Base-by-base conservation (phyloP, 2,888 invertebrate species). In the Sycophila texana region DNA sequence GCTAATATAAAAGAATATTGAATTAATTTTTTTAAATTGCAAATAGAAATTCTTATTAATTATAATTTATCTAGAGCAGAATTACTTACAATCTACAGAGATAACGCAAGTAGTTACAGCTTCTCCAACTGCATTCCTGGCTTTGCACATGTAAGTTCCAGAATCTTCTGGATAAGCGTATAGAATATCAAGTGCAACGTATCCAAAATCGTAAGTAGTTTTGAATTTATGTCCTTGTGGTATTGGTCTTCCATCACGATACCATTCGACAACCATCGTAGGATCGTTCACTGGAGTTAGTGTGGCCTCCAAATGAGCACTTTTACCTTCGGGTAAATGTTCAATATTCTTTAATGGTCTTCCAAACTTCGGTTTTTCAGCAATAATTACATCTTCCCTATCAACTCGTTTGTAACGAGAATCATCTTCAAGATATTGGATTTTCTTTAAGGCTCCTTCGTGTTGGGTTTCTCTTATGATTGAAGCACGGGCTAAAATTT, bases 261-360 rank as follows among this genome's bases (percentile, higher is more conserved):
- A 98, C 99, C 99, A 99, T 91, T 99, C 99, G 13, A 99, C 98
- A 84, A 95, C 95, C 99, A 99, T 99, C 12, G 98, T 98, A 4
- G 99, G 98, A 91, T 99, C 99, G 87, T 99, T 98, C 55, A 99
- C 97, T 0, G 99, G 99, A 0, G 98, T 97, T 51, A 99, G 92
- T 5, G 98, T 98, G 0, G 98, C 98, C 91, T 98, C 98, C 85
- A 99, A 92, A 90, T 98, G 98, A 77, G 97, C 96, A 74, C 95
- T 95, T 81, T 94, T 93, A 26, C 98, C 98, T 91, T 99, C 98
- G 14, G 95, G 93, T 18, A 97, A 93, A 86, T 95, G 95, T 84
- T 95, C 96, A 75, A 94, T 92, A 87, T 96, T 97, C 87, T 96
- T 96, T 84, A 98, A 91, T 10, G 97, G 96, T 85, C 96, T 94